These are phyloP conservation scores for Carassius carassius DNA, from an alignment of 2,113 vertebrate genomes.

Conservation along the genomic window DNA sequence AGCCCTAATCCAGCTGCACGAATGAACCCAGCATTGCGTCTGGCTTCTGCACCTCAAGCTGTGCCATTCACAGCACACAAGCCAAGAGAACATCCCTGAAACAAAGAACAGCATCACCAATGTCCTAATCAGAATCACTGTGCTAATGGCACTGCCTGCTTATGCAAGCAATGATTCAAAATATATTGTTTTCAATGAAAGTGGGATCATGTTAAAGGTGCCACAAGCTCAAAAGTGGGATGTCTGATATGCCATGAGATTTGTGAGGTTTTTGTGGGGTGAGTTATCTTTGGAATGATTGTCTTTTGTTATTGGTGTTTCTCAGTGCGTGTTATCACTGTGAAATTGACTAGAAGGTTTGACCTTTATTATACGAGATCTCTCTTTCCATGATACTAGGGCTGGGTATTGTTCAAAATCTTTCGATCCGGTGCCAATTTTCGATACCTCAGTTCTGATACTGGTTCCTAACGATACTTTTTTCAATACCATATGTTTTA, in stretches of 20 bases:
- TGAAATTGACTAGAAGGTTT: not conserved
- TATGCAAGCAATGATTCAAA: not conserved
- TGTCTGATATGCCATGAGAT: not conserved
- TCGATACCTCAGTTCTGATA: no score
- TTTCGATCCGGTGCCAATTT: no score
- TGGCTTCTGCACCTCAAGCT: constrained; percentile 17
- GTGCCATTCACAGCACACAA: constrained; percentile 14
- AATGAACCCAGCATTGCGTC: constrained; percentile 20
- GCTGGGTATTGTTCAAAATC: no score
- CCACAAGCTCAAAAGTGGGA: not conserved
- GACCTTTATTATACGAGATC: not conserved
- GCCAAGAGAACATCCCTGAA: constrained; percentile 21
- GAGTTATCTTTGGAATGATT: not conserved
- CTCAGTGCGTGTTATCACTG: not conserved
- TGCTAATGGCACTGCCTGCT: not conserved
- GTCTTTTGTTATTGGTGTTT: not conserved
- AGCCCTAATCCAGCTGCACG: constrained; percentile 37
- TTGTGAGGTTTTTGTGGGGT: not conserved
- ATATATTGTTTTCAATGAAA: not conserved
- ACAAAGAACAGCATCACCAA: not conserved
- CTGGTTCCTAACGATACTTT: no score
- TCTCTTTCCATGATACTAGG: not conserved
- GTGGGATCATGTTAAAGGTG: not conserved
- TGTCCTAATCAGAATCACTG: constrained; percentile 12
- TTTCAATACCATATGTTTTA: no score